Conservation (phyloP, 2,888 invertebrate genomes). For the Lepidocyrtoides sp. region DNA sequence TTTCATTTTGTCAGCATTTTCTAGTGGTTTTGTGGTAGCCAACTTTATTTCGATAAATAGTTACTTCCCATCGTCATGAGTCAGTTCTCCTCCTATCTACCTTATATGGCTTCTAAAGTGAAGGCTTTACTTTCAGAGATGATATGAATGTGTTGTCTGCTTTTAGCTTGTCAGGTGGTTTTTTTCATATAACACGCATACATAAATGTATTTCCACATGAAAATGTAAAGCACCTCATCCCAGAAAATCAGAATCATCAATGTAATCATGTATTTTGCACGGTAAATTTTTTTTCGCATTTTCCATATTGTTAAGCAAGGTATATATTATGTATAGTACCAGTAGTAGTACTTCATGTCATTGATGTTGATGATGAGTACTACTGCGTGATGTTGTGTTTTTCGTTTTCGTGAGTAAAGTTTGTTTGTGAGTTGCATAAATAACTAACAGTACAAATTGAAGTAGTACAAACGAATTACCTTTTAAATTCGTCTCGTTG, state of each 20-base stretch:
- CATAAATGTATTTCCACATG: neutral
- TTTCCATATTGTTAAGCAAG: neutral
- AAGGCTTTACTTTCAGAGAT: conserved; percentile 4
- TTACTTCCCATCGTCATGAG: conserved; percentile 30
- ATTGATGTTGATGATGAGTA: neutral
- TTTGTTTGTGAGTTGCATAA: conserved; percentile 47
- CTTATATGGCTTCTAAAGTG: conserved; percentile 61
- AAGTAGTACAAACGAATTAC: neutral
- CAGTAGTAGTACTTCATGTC: neutral
- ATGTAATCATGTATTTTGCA: neutral
- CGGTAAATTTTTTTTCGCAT: neutral
- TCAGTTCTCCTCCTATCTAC: conserved; percentile 47
- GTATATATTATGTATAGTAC: too few relatives aligned
- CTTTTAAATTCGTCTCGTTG: neutral
- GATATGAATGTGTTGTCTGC: conserved; percentile 18
- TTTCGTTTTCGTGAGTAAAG: conserved; percentile 42
- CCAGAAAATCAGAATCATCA: neutral
- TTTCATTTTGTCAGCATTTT: conserved; percentile 16
- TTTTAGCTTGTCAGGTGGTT: conserved; percentile 20
- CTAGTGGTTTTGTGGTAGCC: neutral
- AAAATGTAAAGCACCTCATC: neutral
- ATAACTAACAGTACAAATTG: neutral
- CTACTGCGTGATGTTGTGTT: conserved; percentile 2
- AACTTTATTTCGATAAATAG: conserved; percentile 13
- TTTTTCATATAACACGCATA: neutral